Conservation (phyloP, 2,888 invertebrate species). For the Cerastis leucographa region DNA sequence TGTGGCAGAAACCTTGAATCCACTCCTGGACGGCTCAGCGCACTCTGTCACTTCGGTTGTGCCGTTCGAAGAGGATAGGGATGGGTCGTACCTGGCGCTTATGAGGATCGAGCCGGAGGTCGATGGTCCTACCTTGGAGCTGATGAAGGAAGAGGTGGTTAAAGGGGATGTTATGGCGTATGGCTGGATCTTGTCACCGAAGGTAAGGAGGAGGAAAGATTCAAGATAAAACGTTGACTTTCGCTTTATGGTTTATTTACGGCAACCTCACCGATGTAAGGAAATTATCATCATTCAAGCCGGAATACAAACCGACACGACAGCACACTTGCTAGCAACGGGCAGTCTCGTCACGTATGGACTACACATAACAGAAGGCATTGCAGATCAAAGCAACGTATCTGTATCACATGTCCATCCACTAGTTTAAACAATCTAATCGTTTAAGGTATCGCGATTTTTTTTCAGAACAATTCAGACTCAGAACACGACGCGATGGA, state of each 20-base stretch:
- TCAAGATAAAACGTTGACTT: not conserved
- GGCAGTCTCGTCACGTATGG: no score
- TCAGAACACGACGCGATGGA: constrained; percentile 44
- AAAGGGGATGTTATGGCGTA: constrained; percentile 66
- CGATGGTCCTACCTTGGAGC: constrained; percentile 24
- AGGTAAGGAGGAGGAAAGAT: constrained; percentile 60
- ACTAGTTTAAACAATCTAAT: not conserved
- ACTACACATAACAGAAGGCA: no score
- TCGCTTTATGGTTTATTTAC: not conserved
- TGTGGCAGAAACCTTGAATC: constrained; percentile 72
- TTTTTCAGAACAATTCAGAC: constrained; percentile 53
- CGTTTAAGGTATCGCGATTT: not conserved
- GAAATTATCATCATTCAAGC: not conserved
- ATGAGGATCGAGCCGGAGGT: constrained; percentile 62
- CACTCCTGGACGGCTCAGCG: constrained; percentile 72
- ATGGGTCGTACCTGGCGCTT: constrained; percentile 55
- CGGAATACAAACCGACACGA: no score
- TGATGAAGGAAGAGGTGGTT: constrained; percentile 40
- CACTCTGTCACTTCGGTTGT: constrained; percentile 67
- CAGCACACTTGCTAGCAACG: no score
- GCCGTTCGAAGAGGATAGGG: constrained; percentile 19
- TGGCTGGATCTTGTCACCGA: constrained; percentile 71
- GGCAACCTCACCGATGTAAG: not conserved
- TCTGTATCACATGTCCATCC: not conserved
- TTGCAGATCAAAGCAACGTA: no score